Conservation (phyloP, 1,140 invertebrate species). For the Colletes latitarsis region DNA sequence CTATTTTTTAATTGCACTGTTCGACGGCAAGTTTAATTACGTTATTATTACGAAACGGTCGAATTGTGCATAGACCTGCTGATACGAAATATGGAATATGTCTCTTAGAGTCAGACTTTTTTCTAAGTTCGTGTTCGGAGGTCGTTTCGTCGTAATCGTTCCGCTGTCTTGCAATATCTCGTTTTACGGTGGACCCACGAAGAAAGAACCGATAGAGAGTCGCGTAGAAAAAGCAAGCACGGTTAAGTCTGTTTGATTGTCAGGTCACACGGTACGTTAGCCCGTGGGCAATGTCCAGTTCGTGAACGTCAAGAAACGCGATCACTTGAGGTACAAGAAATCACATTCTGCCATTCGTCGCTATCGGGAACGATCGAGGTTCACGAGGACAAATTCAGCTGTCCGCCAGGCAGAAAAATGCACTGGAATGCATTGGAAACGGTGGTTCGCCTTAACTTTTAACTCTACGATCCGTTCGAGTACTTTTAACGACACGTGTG, state of each 20-base stretch:
- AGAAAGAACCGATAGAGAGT: background rate
- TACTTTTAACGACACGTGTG: background rate
- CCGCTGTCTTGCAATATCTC: background rate
- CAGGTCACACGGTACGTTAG: slow-evolving; percentile 39
- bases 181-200: background rate
- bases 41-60: too few relatives aligned
- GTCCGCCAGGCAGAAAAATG: slow-evolving; percentile 22
- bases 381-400: slow-evolving; percentile 43
- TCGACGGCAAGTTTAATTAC: too few relatives aligned
- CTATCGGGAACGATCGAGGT: slow-evolving; percentile 35
- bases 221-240: slow-evolving; percentile 6
- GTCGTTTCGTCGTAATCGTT: background rate
- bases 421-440: slow-evolving; percentile 18
- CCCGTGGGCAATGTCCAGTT: slow-evolving; percentile 39
- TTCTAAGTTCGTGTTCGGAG: background rate
- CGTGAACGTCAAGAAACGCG: slow-evolving; percentile 43
- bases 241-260: slow-evolving; percentile 1
- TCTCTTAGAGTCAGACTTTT: too few relatives aligned
- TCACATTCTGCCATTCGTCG: slow-evolving; percentile 45
- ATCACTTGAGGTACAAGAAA: slow-evolving; percentile 35
- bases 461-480: background rate
- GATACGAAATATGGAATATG: too few relatives aligned
- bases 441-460: background rate
- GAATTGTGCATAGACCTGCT: too few relatives aligned
- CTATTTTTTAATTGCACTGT: background rate